These are phyloP conservation scores for Scomber scombrus DNA, from an alignment of 2,113 vertebrate species.

Conservation along the genomic window DNA sequence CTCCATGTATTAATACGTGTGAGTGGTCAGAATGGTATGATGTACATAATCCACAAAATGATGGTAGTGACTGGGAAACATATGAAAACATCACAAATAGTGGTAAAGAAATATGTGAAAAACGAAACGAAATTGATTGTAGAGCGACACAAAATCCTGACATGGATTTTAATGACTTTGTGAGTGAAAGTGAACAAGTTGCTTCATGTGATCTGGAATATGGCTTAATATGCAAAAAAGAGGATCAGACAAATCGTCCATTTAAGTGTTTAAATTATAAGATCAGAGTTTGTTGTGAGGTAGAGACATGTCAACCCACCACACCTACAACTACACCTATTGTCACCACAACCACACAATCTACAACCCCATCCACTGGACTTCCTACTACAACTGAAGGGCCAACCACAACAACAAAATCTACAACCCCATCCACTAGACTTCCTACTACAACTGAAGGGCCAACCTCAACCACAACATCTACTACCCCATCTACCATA, in stretches of 20 bases:
- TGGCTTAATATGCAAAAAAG: slow-evolving; percentile 64
- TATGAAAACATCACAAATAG: slow-evolving; percentile 62
- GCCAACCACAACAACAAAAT: not conserved
- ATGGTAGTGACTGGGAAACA: slow-evolving; percentile 39
- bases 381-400: not conserved
- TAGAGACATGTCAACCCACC: not conserved
- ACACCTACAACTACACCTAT: not conserved
- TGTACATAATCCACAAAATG: slow-evolving; percentile 1
- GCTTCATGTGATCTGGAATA: slow-evolving; percentile 25
- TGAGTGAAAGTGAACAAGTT: not conserved
- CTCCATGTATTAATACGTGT: slow-evolving; percentile 42
- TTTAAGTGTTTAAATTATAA: slow-evolving; percentile 58
- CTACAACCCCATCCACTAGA: not conserved
- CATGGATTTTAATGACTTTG: slow-evolving; percentile 3
- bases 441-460: not conserved
- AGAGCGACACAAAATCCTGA: not conserved
- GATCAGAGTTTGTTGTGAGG: slow-evolving; percentile 66
- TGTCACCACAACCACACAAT: not conserved
- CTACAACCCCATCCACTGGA: not conserved
- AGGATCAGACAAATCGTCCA: slow-evolving; percentile 5
- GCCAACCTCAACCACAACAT: not conserved
- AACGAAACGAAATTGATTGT: slow-evolving; percentile 36
- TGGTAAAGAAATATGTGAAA: slow-evolving; percentile 34
- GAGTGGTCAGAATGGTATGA: slow-evolving; percentile 72
- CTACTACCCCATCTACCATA: not conserved